Evolutionary conservation across 2,888 invertebrate genomes (phyloP).

Genomic region (Dastarcus helophoroides): DNA sequence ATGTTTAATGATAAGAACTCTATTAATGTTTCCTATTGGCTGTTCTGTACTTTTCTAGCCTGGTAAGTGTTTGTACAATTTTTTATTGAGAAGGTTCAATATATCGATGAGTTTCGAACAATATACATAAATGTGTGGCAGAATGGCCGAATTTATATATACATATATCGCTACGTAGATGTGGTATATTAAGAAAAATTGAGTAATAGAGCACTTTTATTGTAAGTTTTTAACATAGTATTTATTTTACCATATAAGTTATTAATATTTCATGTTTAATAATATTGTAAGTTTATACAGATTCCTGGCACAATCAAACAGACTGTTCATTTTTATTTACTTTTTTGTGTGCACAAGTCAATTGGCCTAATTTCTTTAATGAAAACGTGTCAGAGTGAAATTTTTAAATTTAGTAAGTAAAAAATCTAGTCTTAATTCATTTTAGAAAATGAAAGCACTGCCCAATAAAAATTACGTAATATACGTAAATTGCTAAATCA

Average conservation of each 20-base stretch:
- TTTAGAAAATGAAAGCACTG: no score
- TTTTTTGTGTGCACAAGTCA: no score
- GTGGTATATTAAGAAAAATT: no score
- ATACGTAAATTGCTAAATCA: no score
- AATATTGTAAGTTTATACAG: no score
- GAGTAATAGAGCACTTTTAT: constrained; percentile 28
- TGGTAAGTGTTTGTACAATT: neutral
- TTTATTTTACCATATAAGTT: constrained; percentile 29
- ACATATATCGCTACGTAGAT: constrained; percentile 27
- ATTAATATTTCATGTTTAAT: constrained; percentile 21
- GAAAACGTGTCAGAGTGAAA: no score
- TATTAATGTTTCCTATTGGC: constrained; percentile 24
- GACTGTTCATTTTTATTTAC: no score
- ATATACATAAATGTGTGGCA: constrained; percentile 10
- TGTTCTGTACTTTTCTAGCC: constrained; percentile 20
- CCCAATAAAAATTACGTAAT: no score
- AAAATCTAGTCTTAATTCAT: no score
- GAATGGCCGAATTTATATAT: constrained; percentile 23
- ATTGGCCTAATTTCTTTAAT: no score
- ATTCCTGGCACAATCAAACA: no score
- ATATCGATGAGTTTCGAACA: neutral
- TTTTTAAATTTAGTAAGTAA: no score
- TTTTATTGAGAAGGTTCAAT: neutral
- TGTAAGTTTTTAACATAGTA: constrained; percentile 28
- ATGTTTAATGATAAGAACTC: constrained; percentile 20